These are phyloP conservation scores for Frankliniella intonsa DNA, from an alignment of 2,888 invertebrate genomes.

Conservation along the genomic window DNA sequence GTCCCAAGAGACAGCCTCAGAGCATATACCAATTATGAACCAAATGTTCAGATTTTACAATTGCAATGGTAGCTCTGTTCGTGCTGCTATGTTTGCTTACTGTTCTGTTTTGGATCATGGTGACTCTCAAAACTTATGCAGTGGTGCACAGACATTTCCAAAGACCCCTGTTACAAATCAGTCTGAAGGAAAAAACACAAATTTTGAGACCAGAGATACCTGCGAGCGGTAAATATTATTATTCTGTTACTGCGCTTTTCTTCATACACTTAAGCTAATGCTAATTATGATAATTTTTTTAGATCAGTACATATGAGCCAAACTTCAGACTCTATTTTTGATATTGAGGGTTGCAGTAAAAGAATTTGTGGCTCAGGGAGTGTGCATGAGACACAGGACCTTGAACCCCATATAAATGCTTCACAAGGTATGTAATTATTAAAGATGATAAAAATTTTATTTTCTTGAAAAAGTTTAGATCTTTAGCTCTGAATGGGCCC, in stretches of 20 bases:
- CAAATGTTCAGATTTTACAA: conserved; percentile 70
- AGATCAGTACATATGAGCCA: not conserved
- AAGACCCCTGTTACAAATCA: not conserved
- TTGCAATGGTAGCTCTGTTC: conserved; percentile 71
- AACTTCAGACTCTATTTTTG: conserved; percentile 1
- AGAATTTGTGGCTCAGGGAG: conserved; percentile 13
- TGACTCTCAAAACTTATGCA: not conserved
- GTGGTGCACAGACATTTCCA: not conserved
- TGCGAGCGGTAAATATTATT: not conserved
- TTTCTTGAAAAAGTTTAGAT: not conserved
- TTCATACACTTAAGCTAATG: not conserved
- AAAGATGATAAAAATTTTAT: not conserved
- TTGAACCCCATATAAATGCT: not conserved
- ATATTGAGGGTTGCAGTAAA: conserved; percentile 34
- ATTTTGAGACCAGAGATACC: not conserved
- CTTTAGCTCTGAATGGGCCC: not conserved
- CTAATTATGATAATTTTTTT: not conserved
- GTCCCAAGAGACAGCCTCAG: conserved; percentile 65
- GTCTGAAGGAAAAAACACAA: not conserved
- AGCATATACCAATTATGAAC: conserved; percentile 71
- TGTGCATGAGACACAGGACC: not conserved
- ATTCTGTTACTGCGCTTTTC: not conserved
- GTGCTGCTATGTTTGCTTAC: conserved; percentile 67
- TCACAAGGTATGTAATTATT: not conserved
- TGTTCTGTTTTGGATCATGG: conserved; percentile 27